phyloP scores from a whole-genome alignment of 2,113 vertebrate species.

The Rhinichthys klamathensis region DNA sequence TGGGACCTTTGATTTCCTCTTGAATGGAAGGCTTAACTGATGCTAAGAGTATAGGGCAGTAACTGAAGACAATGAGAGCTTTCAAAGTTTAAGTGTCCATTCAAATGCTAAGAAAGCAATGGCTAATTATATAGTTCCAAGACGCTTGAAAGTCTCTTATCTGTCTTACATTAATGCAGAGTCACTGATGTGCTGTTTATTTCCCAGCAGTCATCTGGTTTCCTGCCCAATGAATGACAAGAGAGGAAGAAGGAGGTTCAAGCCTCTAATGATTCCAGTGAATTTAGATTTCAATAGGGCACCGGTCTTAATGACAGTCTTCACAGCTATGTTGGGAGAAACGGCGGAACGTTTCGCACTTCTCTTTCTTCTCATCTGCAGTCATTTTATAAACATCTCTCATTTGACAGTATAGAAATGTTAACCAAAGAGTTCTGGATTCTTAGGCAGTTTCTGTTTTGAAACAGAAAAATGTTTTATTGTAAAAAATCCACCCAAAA shows the following conservation, averaged over 20 bases:
- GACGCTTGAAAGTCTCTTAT: constrained; percentile 82
- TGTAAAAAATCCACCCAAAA: not conserved
- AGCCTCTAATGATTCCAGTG: constrained; percentile 54
- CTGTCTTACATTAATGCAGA: constrained; percentile 76
- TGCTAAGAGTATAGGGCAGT: constrained; percentile 72
- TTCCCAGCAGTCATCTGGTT: constrained; percentile 71
- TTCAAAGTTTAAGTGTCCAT: constrained; percentile 79
- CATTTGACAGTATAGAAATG: not conserved
- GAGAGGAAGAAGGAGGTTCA: constrained; percentile 54
- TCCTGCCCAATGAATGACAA: constrained; percentile 63
- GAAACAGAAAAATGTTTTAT: no score
- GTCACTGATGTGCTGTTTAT: constrained; percentile 75
- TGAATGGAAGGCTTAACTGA: constrained; percentile 75
- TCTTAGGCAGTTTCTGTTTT: not conserved
- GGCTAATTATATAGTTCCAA: constrained; percentile 79
- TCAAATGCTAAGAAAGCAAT: constrained; percentile 80
- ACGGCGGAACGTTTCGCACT: not conserved
- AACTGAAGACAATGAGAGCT: constrained; percentile 82
- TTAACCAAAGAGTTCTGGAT: not conserved
- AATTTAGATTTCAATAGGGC: constrained; percentile 56
- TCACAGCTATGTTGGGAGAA: constrained; percentile 24
- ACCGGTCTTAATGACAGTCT: constrained; percentile 49
- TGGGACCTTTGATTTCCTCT: constrained; percentile 75
- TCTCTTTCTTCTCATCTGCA: constrained; percentile 17
- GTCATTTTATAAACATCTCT: constrained; percentile 6